A percentile compares a stretch with the other conserved stretches of the same genome.
Evolutionary conservation across 2,888 invertebrate genomes (phyloP).

Genomic region (Allophyes oxyacanthae): DNA sequence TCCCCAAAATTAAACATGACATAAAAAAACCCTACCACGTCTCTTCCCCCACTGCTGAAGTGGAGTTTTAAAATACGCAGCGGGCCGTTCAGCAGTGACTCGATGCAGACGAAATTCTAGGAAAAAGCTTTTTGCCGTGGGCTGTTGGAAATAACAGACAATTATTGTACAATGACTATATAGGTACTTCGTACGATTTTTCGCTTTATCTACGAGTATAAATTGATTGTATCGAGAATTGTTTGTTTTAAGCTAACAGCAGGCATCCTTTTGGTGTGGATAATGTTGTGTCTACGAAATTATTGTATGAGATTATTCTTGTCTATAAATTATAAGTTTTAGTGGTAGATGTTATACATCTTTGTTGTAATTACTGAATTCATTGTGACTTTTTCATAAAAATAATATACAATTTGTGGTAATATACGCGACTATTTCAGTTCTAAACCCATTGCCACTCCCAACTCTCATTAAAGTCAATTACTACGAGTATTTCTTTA

Average conservation of each 20-base stretch:
- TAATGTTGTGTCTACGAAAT: constrained; percentile 2
- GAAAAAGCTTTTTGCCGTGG: constrained; percentile 70
- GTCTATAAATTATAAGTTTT: too few relatives aligned
- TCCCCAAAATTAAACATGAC: too few relatives aligned
- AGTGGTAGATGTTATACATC: too few relatives aligned
- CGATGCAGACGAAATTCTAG: constrained; percentile 75
- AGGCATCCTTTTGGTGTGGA: neutral
- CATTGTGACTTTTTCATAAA: too few relatives aligned
- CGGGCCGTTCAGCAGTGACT: constrained; percentile 49
- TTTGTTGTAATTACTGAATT: too few relatives aligned
- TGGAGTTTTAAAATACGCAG: constrained; percentile 25
- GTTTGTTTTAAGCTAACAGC: constrained; percentile 9
- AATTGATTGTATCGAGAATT: constrained; percentile 26
- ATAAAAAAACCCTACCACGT: neutral
- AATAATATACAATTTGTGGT: neutral
- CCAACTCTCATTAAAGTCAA: constrained; percentile 1
- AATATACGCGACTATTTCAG: neutral
- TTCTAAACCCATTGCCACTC: neutral
- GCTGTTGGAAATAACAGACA: constrained; percentile 74
- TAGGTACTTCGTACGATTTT: constrained; percentile 49
- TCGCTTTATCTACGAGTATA: constrained; percentile 43
- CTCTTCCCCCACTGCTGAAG: neutral
- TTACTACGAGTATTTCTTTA: neutral
- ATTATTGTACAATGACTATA: constrained; percentile 70
- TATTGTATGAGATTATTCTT: neutral